A percentile compares a stretch with the other conserved stretches of the same genome.
Conservation (phyloP, 1,140 invertebrate genomes). For the Eriosoma lanigerum region DNA sequence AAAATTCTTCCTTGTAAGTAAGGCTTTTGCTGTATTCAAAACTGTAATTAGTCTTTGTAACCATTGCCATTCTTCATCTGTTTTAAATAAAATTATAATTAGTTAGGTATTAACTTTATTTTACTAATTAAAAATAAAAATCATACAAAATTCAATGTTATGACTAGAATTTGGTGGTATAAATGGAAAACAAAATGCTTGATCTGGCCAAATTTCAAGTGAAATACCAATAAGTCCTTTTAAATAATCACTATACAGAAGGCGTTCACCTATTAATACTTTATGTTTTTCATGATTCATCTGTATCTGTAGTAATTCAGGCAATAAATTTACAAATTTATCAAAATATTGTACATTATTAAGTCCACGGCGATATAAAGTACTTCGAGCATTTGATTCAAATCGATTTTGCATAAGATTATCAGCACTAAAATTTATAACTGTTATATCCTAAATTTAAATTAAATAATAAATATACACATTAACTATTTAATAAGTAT, state of each 20-base stretch:
- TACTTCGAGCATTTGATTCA: constrained; percentile 61
- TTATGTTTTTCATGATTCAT: constrained; percentile 64
- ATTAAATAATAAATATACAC: background rate
- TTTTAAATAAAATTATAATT: constrained; percentile 49
- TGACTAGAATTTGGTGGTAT: constrained; percentile 59
- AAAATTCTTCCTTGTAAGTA: constrained; percentile 61
- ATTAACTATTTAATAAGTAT: background rate
- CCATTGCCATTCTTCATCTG: constrained; percentile 65
- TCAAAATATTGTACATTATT: constrained; percentile 64
- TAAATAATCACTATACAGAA: constrained; percentile 66
- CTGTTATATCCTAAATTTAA: constrained; percentile 59
- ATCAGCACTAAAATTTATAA: constrained; percentile 60
- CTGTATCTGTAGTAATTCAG: constrained; percentile 62
- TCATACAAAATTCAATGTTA: constrained; percentile 53
- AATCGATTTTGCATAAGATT: constrained; percentile 60
- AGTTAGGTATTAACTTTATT: background rate
- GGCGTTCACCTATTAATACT: constrained; percentile 65
- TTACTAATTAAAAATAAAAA: background rate
- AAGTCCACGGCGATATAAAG: constrained; percentile 62
- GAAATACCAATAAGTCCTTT: constrained; percentile 65
- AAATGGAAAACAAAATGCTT: constrained; percentile 62
- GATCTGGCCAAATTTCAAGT: constrained; percentile 63
- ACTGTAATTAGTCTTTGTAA: constrained; percentile 63
- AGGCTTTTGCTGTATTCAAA: constrained; percentile 63
- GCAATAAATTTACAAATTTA: constrained; percentile 62